These are phyloP conservation scores for Leucopsar rothschildi DNA, from an alignment of 2,113 vertebrate genomes.

Conservation along the genomic window DNA sequence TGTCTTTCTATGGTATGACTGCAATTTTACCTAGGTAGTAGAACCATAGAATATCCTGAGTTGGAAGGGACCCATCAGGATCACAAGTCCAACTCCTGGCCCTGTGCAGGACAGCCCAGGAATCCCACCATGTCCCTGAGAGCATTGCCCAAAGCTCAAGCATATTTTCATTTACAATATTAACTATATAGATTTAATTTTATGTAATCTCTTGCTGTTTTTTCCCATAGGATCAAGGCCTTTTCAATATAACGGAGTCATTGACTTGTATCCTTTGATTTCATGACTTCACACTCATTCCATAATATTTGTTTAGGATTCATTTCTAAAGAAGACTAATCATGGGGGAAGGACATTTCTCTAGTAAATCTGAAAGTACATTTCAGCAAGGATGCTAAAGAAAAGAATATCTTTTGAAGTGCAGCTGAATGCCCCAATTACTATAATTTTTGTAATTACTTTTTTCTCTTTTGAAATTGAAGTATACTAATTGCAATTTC, in stretches of 20 bases:
- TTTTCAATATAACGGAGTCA: neutral
- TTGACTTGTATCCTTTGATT: neutral
- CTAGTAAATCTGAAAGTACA: neutral
- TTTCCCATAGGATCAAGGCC: neutral
- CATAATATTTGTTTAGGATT: neutral
- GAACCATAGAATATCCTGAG: neutral
- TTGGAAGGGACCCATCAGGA: neutral
- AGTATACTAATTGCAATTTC: conserved; percentile 3
- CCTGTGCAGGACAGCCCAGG: neutral
- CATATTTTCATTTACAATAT: neutral
- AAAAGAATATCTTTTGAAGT: conserved; percentile 16
- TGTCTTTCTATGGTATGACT: neutral
- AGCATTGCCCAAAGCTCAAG: neutral
- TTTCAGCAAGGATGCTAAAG: neutral
- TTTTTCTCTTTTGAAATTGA: neutral
- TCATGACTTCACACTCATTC: neutral
- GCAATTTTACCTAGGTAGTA: neutral
- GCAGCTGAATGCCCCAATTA: neutral
- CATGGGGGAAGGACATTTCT: neutral
- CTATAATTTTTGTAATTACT: conserved; percentile 4
- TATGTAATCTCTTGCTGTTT: neutral
- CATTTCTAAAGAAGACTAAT: neutral
- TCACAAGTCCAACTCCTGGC: neutral
- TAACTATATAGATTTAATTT: neutral
- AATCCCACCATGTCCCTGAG: neutral